Evolutionary conservation across 1,140 invertebrate genomes (phyloP).

Genomic region (Proales similis): DNA sequence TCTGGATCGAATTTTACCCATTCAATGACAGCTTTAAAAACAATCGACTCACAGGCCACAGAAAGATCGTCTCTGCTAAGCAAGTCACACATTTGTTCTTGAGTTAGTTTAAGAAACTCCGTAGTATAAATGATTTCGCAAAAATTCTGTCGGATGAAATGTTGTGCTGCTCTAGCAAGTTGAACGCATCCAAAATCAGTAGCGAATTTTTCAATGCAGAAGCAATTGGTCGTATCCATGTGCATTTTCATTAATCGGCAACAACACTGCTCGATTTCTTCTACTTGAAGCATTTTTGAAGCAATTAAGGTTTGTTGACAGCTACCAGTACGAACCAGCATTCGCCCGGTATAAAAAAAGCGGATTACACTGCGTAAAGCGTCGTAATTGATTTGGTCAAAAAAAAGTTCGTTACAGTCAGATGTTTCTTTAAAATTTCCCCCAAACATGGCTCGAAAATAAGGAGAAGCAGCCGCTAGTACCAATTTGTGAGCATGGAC

Average conservation of each 20-base stretch:
- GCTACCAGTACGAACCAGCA: slow-evolving; percentile 76
- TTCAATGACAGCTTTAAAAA: slow-evolving; percentile 70
- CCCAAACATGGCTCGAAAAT: slow-evolving; percentile 85
- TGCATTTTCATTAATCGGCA: slow-evolving; percentile 80
- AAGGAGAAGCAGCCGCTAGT: slow-evolving; percentile 48
- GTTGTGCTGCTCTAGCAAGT: slow-evolving; percentile 65
- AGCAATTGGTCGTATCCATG: slow-evolving; percentile 82
- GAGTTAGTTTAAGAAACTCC: slow-evolving; percentile 74
- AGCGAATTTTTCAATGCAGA: slow-evolving; percentile 82
- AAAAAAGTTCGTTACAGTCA: slow-evolving; percentile 64
- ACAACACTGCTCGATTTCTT: slow-evolving; percentile 80
- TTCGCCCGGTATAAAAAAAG: slow-evolving; percentile 83
- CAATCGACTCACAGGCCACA: slow-evolving; percentile 78
- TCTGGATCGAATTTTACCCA: slow-evolving; percentile 82
- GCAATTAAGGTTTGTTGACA: slow-evolving; percentile 80
- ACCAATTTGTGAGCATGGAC: slow-evolving; percentile 48
- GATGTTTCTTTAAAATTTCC: slow-evolving; percentile 55
- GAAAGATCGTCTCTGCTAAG: slow-evolving; percentile 80
- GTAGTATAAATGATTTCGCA: slow-evolving; percentile 78
- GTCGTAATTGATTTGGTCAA: slow-evolving; percentile 74
- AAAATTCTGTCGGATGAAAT: slow-evolving; percentile 82
- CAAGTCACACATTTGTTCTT: slow-evolving; percentile 66
- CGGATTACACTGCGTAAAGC: slow-evolving; percentile 72
- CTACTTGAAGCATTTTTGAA: slow-evolving; percentile 86
- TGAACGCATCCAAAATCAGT: slow-evolving; percentile 78